Conservation (phyloP, 2,888 invertebrate genomes). For the Theretra japonica region DNA sequence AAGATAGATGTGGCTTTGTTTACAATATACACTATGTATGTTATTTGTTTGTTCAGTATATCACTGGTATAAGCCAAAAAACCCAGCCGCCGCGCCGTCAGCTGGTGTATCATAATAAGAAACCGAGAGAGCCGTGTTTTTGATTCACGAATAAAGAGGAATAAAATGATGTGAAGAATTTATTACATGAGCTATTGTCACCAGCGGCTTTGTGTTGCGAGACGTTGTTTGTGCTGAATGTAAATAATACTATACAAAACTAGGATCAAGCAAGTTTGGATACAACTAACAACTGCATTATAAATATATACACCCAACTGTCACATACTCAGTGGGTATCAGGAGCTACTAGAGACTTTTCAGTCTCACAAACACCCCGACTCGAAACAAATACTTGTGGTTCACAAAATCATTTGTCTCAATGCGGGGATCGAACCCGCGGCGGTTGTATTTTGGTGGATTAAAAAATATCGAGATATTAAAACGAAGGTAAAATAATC, state of each 20-base stretch:
- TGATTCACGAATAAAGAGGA: neutral
- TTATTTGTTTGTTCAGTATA: neutral
- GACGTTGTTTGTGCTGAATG: neutral
- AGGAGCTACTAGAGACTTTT: no score
- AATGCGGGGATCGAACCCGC: no score
- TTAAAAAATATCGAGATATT: no score
- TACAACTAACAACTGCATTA: neutral
- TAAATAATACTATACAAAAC: neutral
- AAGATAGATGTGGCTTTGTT: no score
- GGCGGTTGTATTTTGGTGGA: no score
- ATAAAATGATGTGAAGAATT: constrained; percentile 6
- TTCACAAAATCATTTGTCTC: no score
- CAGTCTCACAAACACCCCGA: no score
- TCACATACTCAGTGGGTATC: no score
- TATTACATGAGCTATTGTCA: constrained; percentile 1
- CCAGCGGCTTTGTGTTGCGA: neutral
- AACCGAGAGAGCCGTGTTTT: neutral
- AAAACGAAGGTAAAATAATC: no score
- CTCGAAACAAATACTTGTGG: no score
- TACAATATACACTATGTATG: no score
- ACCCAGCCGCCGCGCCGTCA: neutral
- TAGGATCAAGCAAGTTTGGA: neutral
- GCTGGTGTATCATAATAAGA: neutral
- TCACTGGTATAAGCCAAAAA: neutral
- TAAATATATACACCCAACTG: no score